These are phyloP conservation scores for Rhagonycha fulva DNA, from an alignment of 2,888 invertebrate genomes.

Conservation along the genomic window DNA sequence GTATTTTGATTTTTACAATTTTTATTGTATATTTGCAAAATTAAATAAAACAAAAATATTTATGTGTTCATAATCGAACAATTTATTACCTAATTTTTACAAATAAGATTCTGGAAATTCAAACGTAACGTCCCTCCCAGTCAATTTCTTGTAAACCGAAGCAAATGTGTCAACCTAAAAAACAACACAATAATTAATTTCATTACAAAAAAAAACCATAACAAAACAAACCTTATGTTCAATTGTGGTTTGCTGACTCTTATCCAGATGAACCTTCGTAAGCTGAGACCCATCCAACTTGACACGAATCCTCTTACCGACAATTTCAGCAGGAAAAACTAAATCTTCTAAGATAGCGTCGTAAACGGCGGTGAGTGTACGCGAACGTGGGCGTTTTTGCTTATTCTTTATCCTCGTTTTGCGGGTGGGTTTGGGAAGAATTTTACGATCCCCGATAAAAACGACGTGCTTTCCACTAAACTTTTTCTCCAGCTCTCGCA, in stretches of 20 bases:
- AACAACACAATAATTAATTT: constrained; percentile 45
- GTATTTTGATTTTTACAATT: too few relatives aligned
- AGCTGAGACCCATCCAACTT: constrained; percentile 95
- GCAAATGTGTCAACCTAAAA: constrained; percentile 95
- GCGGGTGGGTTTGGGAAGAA: constrained; percentile 95
- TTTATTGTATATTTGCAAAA: too few relatives aligned
- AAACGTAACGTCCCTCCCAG: constrained; percentile 97
- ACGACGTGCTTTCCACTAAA: constrained; percentile 99
- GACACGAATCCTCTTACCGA: constrained; percentile 95
- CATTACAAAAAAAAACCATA: constrained; percentile 3
- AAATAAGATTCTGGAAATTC: constrained; percentile 99
- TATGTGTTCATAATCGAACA: neutral
- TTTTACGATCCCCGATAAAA: constrained; percentile 96
- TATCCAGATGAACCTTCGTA: constrained; percentile 97
- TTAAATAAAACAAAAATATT: neutral
- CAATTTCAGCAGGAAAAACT: constrained; percentile 98
- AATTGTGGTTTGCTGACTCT: constrained; percentile 97
- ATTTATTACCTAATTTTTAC: constrained; percentile 59
- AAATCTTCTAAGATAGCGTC: constrained; percentile 97
- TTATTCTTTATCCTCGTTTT: constrained; percentile 84
- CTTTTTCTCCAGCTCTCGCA: constrained; percentile 98
- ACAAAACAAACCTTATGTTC: constrained; percentile 91
- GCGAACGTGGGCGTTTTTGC: constrained; percentile 75
- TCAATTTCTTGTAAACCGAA: constrained; percentile 98
- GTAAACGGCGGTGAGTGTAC: constrained; percentile 96